These are phyloP conservation scores for Drosophila testacea DNA, from an alignment of 2,888 invertebrate species.

Conservation along the genomic window DNA sequence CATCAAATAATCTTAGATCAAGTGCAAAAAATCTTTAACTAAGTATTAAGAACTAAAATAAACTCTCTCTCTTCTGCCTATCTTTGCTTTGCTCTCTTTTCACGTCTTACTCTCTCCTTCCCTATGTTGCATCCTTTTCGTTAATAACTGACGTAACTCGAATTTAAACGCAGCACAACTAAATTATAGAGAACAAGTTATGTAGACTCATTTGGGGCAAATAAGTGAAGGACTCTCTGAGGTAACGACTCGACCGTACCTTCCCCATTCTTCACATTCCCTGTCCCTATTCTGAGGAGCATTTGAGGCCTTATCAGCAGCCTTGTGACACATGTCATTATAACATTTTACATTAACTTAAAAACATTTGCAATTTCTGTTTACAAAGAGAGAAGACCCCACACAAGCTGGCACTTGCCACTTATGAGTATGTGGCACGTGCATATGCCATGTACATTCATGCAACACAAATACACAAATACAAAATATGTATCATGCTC, in stretches of 20 bases:
- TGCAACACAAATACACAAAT: slow-evolving; percentile 13
- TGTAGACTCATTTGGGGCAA: slow-evolving; percentile 36
- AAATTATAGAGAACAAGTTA: background rate
- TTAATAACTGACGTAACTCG: background rate
- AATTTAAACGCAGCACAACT: background rate
- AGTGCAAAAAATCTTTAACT: background rate
- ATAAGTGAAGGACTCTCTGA: slow-evolving; percentile 23
- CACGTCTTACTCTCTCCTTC: background rate
- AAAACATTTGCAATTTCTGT: slow-evolving; percentile 77
- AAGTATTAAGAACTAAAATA: background rate
- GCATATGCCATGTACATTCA: slow-evolving; percentile 43
- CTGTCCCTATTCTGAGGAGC: background rate
- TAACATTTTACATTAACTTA: slow-evolving; percentile 77
- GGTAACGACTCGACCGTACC: slow-evolving; percentile 9
- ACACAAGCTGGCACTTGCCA: slow-evolving; percentile 53
- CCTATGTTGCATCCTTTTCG: background rate
- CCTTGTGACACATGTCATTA: slow-evolving; percentile 74
- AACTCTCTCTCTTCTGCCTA: background rate
- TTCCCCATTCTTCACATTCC: background rate
- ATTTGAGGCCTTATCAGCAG: slow-evolving; percentile 42
- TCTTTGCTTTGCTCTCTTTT: background rate
- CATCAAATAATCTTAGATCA: no score
- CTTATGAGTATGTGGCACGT: slow-evolving; percentile 60
- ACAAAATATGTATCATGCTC: slow-evolving; percentile 7
- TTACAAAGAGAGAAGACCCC: slow-evolving; percentile 48